Base-by-base conservation (phyloP, 2,888 invertebrate species). In the Megamerina dolium region DNA sequence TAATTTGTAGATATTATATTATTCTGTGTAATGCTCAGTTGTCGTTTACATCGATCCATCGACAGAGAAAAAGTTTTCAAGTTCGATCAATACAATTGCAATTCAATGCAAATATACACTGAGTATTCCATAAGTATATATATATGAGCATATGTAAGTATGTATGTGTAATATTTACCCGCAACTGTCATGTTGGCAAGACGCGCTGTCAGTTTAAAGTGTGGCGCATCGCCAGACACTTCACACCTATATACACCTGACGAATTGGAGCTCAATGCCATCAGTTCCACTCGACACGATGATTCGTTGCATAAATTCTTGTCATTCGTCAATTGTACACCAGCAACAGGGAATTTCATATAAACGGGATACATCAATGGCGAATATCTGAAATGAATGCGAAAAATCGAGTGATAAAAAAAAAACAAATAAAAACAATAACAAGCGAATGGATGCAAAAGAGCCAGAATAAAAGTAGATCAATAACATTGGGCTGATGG, bases 201-300 rank as follows among this genome's bases (percentile, higher is more conserved):
- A 49, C 74, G 72, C 29, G 75, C 73, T 12, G 74, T 75, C 43
- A 78, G 65, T 51, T 75, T 69, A 54, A 79, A 79, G 42, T 76
- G 73, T 2, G 78, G 79, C 5, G 76, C 76, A 63, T 80, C 78
- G 40, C 76, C 75, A 47, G 79, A 79, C 33, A 80, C 75, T 61
- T 80, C 80, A 59, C 79, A 80, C 44, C 76, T 68, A 54, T 79
- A 80, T 32, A 74, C 73, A 27, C 80, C 80, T 39, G 66, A 59
- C 39, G 69, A 64, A 45, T 61, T 63, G 52, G 57, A 50, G 45
- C 61, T 61, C 57, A 67, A 58, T 51, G 63, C 55, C 52, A 60
- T 60, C 39, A 69, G 54, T 36, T 66, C 64, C 43, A 68, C 61
- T 39, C 62, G 66, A 41, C 68, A 69, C 20, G 63, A 60, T 43